Percentiles rank a stretch among this genome's conserved stretches.
Evolutionary conservation across 2,113 vertebrate genomes (phyloP).

Genomic region (Macquaria ambigua): DNA sequence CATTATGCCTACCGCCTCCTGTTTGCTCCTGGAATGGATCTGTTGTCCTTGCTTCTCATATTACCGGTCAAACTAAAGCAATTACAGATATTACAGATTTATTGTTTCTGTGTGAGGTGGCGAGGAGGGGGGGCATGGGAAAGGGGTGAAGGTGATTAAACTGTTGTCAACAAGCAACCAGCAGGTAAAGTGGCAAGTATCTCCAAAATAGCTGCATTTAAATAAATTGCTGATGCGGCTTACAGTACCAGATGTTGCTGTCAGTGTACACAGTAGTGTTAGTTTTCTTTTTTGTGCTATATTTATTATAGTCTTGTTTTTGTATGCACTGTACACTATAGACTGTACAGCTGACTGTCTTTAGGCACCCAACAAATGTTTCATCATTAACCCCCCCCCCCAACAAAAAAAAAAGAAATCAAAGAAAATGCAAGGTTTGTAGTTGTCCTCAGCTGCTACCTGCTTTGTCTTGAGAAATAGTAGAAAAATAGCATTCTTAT

Average conservation of each 20-base stretch:
- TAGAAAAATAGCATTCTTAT: neutral
- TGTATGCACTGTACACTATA: neutral
- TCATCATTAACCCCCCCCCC: neutral
- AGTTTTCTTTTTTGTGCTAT: neutral
- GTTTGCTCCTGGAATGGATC: conserved; percentile 59
- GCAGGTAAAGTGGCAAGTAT: conserved; percentile 13
- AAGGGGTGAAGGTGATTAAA: neutral
- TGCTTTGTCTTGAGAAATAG: neutral
- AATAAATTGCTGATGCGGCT: conserved; percentile 10
- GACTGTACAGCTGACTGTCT: neutral
- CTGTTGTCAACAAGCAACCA: conserved; percentile 13
- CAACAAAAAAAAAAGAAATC: too few species aligned
- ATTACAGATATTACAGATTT: conserved; percentile 57
- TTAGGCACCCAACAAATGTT: neutral
- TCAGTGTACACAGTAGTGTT: neutral
- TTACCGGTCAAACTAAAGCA: conserved; percentile 60
- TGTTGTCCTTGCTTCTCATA: conserved; percentile 46
- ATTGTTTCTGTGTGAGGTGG: conserved; percentile 47
- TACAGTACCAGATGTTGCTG: neutral
- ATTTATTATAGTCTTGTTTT: neutral
- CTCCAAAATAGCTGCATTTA: neutral
- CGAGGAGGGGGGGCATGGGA: too few species aligned
- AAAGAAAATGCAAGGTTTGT: neutral
- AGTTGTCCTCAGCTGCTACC: neutral
- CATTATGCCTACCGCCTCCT: conserved; percentile 53